Base-by-base conservation (phyloP, 1,140 invertebrate genomes). In the Arion vulgaris region DNA sequence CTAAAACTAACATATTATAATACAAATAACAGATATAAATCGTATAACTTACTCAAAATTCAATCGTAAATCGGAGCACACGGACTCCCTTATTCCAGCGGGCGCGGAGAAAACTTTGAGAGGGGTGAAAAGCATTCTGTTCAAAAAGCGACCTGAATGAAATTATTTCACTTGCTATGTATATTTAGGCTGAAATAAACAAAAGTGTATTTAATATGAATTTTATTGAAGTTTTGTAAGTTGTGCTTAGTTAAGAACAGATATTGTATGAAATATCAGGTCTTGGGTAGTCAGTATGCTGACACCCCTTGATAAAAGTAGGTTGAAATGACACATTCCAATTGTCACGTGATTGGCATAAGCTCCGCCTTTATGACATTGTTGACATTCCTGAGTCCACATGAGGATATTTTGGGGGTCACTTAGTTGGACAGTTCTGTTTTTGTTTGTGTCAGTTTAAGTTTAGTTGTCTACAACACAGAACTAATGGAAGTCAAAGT, bases 311-410 rank as follows among this genome's bases (percentile, higher is more conserved):
- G 66, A 62, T 36, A 66, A 57, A 26, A 69, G 13, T 0, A 62
- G 41, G 82, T 82, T 80, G 62, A 53, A 49, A 73, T 84, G 75
- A 76, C 76, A 76, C 83, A 87, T 88, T 86, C 86, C 86, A 85
- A 82, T 88, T 85, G 74, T 83, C 85, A 74, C 79, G 80, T 90
- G 89, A 90, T 90, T 90, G 89, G 89, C 89, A 88, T 84, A 84
- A 77, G 86, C 85, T 85, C 87, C 87, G 87, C 88, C 88, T 87
- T 85, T 87, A 80, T 82, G 81, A 87, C 89, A 90, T 90, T 88
- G 88, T 89, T 89, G 86, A 88, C 87, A 90, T 90, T 90, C 89
- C 89, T 73, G 17, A 86, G 84, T 85, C 86, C n/a, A 86, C 88
- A 88, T 88, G 5, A 45, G 53, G 53, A 49, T 9, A 49, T 57